Evolutionary conservation across 2,113 vertebrate species (phyloP), one percentile per base, ranked within the genome.

Genomic region (Halcyon malimbica): DNA sequence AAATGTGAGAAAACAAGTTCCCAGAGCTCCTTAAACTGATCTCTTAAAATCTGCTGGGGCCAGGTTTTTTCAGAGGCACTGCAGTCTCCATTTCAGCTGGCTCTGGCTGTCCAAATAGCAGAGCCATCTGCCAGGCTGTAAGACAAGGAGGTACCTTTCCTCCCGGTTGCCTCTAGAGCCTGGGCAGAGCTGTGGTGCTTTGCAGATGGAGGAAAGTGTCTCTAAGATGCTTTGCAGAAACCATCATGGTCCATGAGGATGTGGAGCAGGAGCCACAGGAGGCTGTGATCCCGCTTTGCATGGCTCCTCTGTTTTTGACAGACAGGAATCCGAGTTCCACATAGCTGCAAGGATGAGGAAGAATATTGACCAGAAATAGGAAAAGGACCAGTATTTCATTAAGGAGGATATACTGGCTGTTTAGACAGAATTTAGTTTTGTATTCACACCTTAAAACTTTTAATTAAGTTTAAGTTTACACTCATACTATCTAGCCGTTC

Each of bases 371-470:
- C 29, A 62, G 44, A 82, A 96, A 53, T 62, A 75, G 28, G 42
- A 37, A 83, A 94, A 92, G 16, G 39, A 92, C 26, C 18, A 35
- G n/a, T 62, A 62, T 90, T 92, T 96, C 57, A 84, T 95, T 76
- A 80, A 82, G 57, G 29, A 73, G 9, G 26, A 69, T 87, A 69
- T 94, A 77, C 81, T 53, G 54, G 63, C 70, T 90, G 51, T 80
- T 78, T 93, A 89, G 67, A 63, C 76, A 0, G 1, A 80, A 87
- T n/a, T 21, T 89, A 84, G 82, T 87, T 94, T 94, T 92, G 63
- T 74, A 90, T 70, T 81, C 78, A 83, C 67, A 87, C 44, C 91
- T 91, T 33, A 79, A 85, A 95, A 81, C 11, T 95, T 94, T 89
- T 90, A 90, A 92, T 94, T 88, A 93, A 83, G 39, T 88, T 87